A percentile compares a stretch with the other conserved stretches of the same genome.
Evolutionary conservation across 1,140 invertebrate genomes (phyloP).

Genomic region (Heterodera schachtii): DNA sequence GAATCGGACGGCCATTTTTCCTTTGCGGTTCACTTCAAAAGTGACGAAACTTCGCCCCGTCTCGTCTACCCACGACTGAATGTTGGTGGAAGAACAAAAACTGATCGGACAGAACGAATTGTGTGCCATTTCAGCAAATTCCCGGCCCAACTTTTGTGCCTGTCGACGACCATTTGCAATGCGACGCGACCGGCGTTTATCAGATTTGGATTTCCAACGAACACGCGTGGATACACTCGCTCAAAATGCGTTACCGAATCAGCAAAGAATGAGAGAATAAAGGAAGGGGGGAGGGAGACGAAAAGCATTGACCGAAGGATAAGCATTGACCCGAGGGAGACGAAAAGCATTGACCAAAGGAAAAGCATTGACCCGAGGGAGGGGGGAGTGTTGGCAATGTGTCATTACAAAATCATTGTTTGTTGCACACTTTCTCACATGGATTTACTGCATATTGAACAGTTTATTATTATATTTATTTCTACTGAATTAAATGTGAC

Average conservation of each 20-base stretch:
- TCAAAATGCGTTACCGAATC: slow-evolving; percentile 50
- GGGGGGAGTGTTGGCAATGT: no score
- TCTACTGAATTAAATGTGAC: no score
- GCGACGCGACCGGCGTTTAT: slow-evolving; percentile 48
- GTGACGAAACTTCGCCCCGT: slow-evolving; percentile 38
- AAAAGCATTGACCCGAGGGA: no score
- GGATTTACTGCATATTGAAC: no score
- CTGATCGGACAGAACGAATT: slow-evolving; percentile 6
- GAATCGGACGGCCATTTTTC: slow-evolving; percentile 63
- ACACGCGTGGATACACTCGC: slow-evolving; percentile 64
- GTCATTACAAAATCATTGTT: no score
- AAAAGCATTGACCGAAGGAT: no score
- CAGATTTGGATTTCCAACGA: slow-evolving; percentile 64
- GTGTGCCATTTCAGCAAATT: slow-evolving; percentile 56
- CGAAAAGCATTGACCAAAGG: no score
- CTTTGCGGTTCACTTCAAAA: slow-evolving; percentile 54
- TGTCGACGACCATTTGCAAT: slow-evolving; percentile 47
- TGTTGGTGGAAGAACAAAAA: slow-evolving; percentile 29
- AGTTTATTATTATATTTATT: no score
- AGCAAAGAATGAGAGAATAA: neutral
- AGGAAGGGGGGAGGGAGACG: no score
- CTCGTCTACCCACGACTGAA: slow-evolving; percentile 60
- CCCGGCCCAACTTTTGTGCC: slow-evolving; percentile 63
- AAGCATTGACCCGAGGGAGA: no score
- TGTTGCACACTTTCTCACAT: no score